Base-by-base conservation (phyloP, 2,113 vertebrate species). In the Calyptommatus sinebrachiatus region DNA sequence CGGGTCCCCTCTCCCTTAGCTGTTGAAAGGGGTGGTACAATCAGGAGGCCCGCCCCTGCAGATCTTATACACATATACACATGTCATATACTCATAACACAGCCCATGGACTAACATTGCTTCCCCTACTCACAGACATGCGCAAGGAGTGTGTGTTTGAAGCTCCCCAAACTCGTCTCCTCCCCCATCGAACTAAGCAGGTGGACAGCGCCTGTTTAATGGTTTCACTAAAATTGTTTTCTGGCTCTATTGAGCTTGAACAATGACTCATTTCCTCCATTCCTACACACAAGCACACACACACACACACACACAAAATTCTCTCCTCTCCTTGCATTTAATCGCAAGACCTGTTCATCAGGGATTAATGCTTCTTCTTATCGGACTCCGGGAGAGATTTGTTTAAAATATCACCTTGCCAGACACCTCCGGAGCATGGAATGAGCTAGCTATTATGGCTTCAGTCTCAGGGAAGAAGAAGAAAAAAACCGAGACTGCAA, bases 291-390 rank as follows among this genome's bases (percentile, higher is more conserved):
- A n/a, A n/a, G n/a, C n/a, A n/a, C 53, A 57, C 53, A 57, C 66
- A 21, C 73, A 45, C 41, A 31, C 66, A 29, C 29, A 12, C n/a
- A 41, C 21, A 3, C 41, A 3, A 8, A 8, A 26, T 22, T 50
- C 29, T 80, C 35, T 46, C 35, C 70, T 69, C 12, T 28, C 35
- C 35, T 45, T 50, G 4, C 12, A 41, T 65, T 78, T 75, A 69
- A 65, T 79, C 57, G 29, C 66, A 63, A 16, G 77, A 29, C 71
- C 71, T 21, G 71, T 67, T 70, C 77, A 53, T 28, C 45, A 22
- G 71, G 71, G 53, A 71, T 71, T 63, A 83, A 83, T 83, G 76
- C 46, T 78, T 75, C 82, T 79, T 53, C 77, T 75, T 75, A 71
- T 79, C 41, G 24, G 77, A 74, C 65, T 74, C 65, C 68, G 10